Conservation (phyloP, 2,888 invertebrate species). For the Cartodere bifasciata region DNA sequence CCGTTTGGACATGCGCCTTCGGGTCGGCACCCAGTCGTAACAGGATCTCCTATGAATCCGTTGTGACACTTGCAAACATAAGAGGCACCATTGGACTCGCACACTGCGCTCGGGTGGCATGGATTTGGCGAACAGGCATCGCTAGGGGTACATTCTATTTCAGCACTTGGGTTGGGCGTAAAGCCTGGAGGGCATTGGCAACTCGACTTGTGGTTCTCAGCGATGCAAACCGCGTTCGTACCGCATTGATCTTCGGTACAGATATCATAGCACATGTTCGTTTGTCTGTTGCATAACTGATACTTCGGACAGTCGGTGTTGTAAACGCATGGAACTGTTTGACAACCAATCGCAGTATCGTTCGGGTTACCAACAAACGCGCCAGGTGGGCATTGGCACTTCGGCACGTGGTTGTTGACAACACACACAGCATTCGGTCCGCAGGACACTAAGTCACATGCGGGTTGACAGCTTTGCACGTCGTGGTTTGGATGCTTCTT, state of each 20-base stretch:
- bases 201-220: constrained; percentile 67
- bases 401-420: constrained; percentile 78
- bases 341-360: constrained; percentile 60
- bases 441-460: constrained; percentile 65
- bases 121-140: constrained; percentile 65
- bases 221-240: constrained; percentile 75
- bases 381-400: constrained; percentile 82
- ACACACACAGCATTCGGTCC: constrained; percentile 81
- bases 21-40: constrained; percentile 59
- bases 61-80: constrained; percentile 69
- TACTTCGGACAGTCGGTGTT: constrained; percentile 70
- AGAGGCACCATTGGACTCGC: constrained; percentile 53
- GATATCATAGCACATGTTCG: constrained; percentile 69
- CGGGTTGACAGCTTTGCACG: constrained; percentile 56
- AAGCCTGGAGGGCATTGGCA: constrained; percentile 83
- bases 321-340: constrained; percentile 73
- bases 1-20: constrained; percentile 63
- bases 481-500: constrained; percentile 44
- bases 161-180: constrained; percentile 69
- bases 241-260: constrained; percentile 77
- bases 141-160: constrained; percentile 61
- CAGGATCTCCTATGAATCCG: constrained; percentile 66
- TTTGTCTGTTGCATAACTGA: constrained; percentile 71
- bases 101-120: constrained; percentile 70
- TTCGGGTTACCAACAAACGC: constrained; percentile 77